Evolutionary conservation across 2,888 invertebrate genomes (phyloP), one percentile per base, ranked within the genome.

Genomic region (Pemphredon lugubris): DNA sequence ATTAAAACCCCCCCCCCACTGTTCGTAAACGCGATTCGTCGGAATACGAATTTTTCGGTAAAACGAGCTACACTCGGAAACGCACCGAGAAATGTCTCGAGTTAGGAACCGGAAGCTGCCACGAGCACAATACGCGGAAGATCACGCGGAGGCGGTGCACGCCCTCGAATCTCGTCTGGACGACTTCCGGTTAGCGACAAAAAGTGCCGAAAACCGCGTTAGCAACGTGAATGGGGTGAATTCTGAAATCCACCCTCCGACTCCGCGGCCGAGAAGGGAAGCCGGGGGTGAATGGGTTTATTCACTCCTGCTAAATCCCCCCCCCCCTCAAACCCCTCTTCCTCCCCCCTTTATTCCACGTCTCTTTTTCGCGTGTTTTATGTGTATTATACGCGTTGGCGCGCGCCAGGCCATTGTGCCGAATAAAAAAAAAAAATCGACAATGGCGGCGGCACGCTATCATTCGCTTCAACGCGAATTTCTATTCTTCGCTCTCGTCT

Each of bases 101-200:
- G 63, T 59, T 37, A 55, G 57, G 44, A 60, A 80, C 73, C 70
- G 77, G 73, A 80, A 80, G 53, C 55, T 39, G 23, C 44, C 18
- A 6, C 18, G 37, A 66, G 47, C 18, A 18, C 13, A 58, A 48
- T 48, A 39, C 9, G 18, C 26, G 42, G 53, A 58, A 61, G 65
- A 79, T 68, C 65, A 58, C 58, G n/a, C 45, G 60, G 47, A 65
- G 68, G 68, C 73, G 68, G 73, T 71, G 51, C 51, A 30, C 23
- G 58, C 37, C n/a, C 55, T 51, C 78, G 77, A 81, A 77, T 80
- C 79, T 81, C 81, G 88, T 88, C 88, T 88, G 87, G 86, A 18
- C 77, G 79, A 81, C 84, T 87, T 88, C 88, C 88, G 86, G 84
- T 69, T 77, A 55, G 75, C 73, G 77, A 79, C 79, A 87, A 79